These are phyloP conservation scores for Paramisgurnus dabryanus DNA, from an alignment of 2,113 vertebrate genomes.

Conservation along the genomic window DNA sequence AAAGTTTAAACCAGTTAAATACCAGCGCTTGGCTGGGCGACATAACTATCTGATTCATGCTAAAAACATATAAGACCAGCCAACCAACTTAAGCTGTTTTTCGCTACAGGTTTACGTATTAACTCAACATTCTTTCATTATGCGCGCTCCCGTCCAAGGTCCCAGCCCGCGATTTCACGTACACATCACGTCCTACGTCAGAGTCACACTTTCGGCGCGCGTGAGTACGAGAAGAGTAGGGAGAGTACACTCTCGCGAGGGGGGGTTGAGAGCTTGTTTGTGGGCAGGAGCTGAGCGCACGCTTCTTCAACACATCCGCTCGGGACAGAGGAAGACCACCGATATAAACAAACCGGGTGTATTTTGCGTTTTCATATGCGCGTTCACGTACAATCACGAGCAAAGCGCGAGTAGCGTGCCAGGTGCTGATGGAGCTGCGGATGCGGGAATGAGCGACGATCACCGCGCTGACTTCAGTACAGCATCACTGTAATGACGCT, in stretches of 20 bases:
- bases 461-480: not conserved
- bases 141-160: not conserved
- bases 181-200: conserved; percentile 2
- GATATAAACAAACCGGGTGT: not conserved
- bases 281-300: not conserved
- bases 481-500: not conserved
- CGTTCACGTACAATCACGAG: not conserved
- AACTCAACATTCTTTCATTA: not conserved
- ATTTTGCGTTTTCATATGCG: not conserved
- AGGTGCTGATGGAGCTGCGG: conserved; percentile 20
- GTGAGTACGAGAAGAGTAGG: not conserved
- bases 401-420: not conserved
- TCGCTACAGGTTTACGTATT: too few species aligned
- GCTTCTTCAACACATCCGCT: not conserved
- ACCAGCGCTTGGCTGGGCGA: too few species aligned
- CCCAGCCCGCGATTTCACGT: not conserved
- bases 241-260: not conserved
- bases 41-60: too few species aligned
- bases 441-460: not conserved
- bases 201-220: conserved; percentile 22
- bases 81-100: too few species aligned
- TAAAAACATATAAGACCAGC: too few species aligned
- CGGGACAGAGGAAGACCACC: not conserved
- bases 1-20: too few species aligned
- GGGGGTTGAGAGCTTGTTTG: not conserved